Evolutionary conservation across 2,888 invertebrate species (phyloP).

Genomic region (Calephelis perditalis): DNA sequence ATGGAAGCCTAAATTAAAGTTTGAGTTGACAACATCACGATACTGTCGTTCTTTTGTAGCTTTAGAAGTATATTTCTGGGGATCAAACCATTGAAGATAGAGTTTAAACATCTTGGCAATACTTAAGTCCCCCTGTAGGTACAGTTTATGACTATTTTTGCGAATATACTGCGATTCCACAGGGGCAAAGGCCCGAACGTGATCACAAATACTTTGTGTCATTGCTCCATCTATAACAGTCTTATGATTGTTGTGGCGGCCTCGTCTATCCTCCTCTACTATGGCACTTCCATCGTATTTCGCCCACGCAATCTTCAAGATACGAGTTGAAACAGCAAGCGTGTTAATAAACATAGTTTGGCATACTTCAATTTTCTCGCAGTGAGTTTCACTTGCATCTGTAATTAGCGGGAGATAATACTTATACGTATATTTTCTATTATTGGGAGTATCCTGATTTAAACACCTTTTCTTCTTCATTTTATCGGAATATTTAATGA

Average conservation of each 20-base stretch:
- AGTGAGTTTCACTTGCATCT: constrained; percentile 21
- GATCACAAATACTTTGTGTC: constrained; percentile 27
- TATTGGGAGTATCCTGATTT: constrained; percentile 18
- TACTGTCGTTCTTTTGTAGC: constrained; percentile 24
- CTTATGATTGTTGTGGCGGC: constrained; percentile 26
- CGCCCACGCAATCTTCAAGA: constrained; percentile 28
- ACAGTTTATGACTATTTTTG: constrained; percentile 18
- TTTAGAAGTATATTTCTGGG: constrained; percentile 21
- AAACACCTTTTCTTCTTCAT: constrained; percentile 12
- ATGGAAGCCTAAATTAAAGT: constrained; percentile 27
- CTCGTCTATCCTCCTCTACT: constrained; percentile 24
- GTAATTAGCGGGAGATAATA: constrained; percentile 23
- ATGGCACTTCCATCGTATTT: constrained; percentile 28
- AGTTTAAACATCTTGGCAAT: constrained; percentile 25
- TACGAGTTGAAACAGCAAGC: constrained; percentile 24
- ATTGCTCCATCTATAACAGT: constrained; percentile 21
- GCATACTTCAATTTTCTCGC: constrained; percentile 24
- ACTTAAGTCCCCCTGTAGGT: constrained; percentile 19
- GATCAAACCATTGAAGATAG: constrained; percentile 24
- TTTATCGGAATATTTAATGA: constrained; percentile 17
- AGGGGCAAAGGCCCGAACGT: constrained; percentile 26
- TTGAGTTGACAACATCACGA: constrained; percentile 23
- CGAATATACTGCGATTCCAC: constrained; percentile 29
- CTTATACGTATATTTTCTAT: constrained; percentile 23
- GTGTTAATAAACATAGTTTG: constrained; percentile 24